Conservation (phyloP, 2,113 vertebrate species). For the Sander lucioperca region DNA sequence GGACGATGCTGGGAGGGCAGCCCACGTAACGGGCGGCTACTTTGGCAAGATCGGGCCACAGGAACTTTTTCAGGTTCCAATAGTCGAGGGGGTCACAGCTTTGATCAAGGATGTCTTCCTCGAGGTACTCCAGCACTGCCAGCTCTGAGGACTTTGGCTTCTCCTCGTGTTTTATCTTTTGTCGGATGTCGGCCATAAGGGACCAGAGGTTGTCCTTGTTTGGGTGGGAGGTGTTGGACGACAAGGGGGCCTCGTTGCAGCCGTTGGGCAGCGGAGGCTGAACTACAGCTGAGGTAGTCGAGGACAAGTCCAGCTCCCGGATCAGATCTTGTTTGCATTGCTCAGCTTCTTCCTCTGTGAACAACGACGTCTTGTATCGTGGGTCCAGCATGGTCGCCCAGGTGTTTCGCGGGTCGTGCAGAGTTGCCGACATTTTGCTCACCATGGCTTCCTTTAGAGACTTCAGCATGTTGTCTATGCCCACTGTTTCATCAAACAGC, state of each 20-base stretch:
- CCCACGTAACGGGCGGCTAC: slow-evolving; percentile 95
- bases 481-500: slow-evolving; percentile 96
- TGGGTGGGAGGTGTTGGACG: slow-evolving; percentile 78
- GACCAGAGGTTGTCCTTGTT: slow-evolving; percentile 93
- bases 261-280: slow-evolving; percentile 86
- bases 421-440: slow-evolving; percentile 89
- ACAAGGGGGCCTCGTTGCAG: slow-evolving; percentile 81
- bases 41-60: slow-evolving; percentile 94
- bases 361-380: slow-evolving; percentile 95
- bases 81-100: slow-evolving; percentile 97
- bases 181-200: slow-evolving; percentile 91
- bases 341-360: slow-evolving; percentile 95
- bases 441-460: slow-evolving; percentile 95
- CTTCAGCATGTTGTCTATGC: slow-evolving; percentile 96
- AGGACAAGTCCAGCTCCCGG: slow-evolving; percentile 91
- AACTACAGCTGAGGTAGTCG: slow-evolving; percentile 90
- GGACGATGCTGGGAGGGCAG: slow-evolving; percentile 95
- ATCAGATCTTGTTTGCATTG: slow-evolving; percentile 94
- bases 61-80: slow-evolving; percentile 95
- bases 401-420: slow-evolving; percentile 92
- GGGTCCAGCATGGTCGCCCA: slow-evolving; percentile 98
- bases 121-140: slow-evolving; percentile 93
- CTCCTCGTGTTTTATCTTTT: slow-evolving; percentile 88
- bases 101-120: slow-evolving; percentile 98
- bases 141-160: slow-evolving; percentile 90